Evolutionary conservation across 2,797 vertebrate genomes (phyloP).

Genomic region (Lophius americanus): DNA sequence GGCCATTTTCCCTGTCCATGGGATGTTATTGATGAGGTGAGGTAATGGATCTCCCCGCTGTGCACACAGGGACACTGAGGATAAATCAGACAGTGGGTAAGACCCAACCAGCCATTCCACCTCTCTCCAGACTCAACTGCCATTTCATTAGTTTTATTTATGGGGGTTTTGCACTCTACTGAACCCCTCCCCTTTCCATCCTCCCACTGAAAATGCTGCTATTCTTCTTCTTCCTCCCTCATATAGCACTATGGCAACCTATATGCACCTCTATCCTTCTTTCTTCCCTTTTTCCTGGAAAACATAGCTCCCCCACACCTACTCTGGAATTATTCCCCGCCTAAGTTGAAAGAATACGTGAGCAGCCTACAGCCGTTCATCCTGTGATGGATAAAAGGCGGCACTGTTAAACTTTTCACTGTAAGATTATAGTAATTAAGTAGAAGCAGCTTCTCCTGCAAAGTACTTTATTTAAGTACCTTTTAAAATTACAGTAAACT

Average conservation of each 20-base stretch:
- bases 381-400: conserved; percentile 29
- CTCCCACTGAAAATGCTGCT: conserved; percentile 67
- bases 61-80: conserved; percentile 79
- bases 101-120: conserved; percentile 79
- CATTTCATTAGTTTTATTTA: conserved; percentile 89
- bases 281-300: conserved; percentile 33
- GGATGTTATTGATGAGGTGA: conserved; percentile 82
- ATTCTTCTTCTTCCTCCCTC: conserved; percentile 63
- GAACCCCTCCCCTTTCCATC: conserved; percentile 64
- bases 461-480: no score
- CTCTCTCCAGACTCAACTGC: conserved; percentile 79
- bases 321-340: conserved; percentile 35
- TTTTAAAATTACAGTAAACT: no score
- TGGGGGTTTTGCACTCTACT: conserved; percentile 74
- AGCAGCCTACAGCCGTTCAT: conserved; percentile 23
- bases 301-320: conserved; percentile 15
- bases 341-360: conserved; percentile 24
- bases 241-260: conserved; percentile 69
- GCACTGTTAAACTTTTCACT: no score
- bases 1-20: conserved; percentile 73
- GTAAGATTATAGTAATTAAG: no score
- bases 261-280: conserved; percentile 44
- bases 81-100: conserved; percentile 85
- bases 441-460: no score
- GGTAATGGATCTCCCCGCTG: conserved; percentile 81